Base-by-base conservation (phyloP, 2,888 invertebrate species). In the Trissonchulus sp. region DNA sequence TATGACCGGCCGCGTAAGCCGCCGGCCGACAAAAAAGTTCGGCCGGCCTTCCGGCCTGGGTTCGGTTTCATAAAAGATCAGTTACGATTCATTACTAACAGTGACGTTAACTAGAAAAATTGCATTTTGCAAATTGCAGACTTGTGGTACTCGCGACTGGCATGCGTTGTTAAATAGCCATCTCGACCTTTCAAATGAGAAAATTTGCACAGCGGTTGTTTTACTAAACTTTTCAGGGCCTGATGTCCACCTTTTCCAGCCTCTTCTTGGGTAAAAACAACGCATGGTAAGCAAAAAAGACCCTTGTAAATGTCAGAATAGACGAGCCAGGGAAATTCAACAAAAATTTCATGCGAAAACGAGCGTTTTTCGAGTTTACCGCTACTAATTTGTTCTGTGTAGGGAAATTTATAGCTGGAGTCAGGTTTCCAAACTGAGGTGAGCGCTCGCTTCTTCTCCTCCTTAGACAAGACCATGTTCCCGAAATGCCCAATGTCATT, bases 111-210 rank as follows among this genome's bases (percentile, higher is more conserved):
- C 15, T 3, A 23, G 71, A 36, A 69, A 69, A 3, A 33, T 8
- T 69, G 3, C 35, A 36, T 36, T 31, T 8, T n/a, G 3, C 8
- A 2, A 31, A 69, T 35, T 30, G 31, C 3, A 31, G 2, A 15
- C n/a, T 18, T 36, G 37, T 69, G 34, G 36, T 69, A 69, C n/a
- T 69, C 31, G 3, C 3, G 2, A n/a, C n/a, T n/a, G 15, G 23
- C 33, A 69, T 69, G 37, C 3, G 2, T 69, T 18, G 71, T 35
- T 36, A 69, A 69, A 69, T n/a, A 36, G 71, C 35, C 71, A n/a
- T 69, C 36, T 31, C 34, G 23, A 28, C 71, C 71, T 18, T 3
- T 2, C 35, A 35, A 28, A 34, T 36, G 71, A n/a, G 2, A 8
- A 36, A 35, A 69, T 36, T 36, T 31, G 8, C 8, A 33, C n/a